Evolutionary conservation across 2,888 invertebrate genomes (phyloP).

Genomic region (Nebria salina): DNA sequence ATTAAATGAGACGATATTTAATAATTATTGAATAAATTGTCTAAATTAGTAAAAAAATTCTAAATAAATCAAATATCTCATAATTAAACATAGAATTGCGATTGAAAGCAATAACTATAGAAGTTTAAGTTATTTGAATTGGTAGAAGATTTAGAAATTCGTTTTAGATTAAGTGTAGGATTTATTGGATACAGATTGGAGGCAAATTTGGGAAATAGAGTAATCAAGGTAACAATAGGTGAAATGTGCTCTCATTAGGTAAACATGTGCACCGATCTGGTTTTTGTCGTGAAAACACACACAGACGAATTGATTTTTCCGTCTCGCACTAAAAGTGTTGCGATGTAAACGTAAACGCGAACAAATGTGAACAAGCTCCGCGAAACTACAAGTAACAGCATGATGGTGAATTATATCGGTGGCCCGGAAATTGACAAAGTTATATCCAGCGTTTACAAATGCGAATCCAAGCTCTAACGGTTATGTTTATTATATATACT

Average conservation of each 20-base stretch:
- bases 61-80: no score
- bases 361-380: neutral
- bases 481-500: neutral
- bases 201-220: neutral
- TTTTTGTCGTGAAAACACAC: neutral
- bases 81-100: no score
- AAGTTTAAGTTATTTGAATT: no score
- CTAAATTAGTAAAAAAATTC: no score
- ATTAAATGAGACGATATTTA: no score
- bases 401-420: neutral
- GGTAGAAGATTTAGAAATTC: no score
- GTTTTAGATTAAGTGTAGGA: no score
- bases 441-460: constrained; percentile 1
- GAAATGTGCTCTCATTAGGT: neutral
- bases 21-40: no score
- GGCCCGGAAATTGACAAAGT: neutral
- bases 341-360: neutral
- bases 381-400: neutral
- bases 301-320: neutral
- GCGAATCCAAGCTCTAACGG: neutral
- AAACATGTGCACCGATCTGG: neutral
- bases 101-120: neutral
- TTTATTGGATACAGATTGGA: neutral
- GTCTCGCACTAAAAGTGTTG: neutral
- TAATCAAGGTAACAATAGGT: neutral